Percentiles rank a stretch among this genome's conserved stretches.
Conservation (phyloP, 2,797 vertebrate genomes). For the Lutjanus argentimaculatus region DNA sequence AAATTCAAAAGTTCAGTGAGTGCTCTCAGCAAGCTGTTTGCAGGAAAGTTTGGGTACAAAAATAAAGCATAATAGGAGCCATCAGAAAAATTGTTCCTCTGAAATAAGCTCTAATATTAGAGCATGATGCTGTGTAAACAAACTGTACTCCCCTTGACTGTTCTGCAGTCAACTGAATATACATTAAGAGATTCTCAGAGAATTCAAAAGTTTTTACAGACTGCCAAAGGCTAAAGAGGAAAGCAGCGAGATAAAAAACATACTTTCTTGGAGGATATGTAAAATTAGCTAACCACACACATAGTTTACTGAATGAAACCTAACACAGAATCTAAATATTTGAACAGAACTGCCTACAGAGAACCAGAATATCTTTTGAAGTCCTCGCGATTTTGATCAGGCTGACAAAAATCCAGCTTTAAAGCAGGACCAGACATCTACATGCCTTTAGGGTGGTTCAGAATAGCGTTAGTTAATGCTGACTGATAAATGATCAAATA, state of each 20-base stretch:
- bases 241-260: neutral
- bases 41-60: slow-evolving; percentile 3
- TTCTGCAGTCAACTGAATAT: neutral
- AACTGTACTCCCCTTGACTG: neutral
- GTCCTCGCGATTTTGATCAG: slow-evolving; percentile 35
- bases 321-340: slow-evolving; percentile 17
- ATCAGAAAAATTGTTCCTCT: neutral
- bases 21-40: slow-evolving; percentile 37
- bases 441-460: slow-evolving; percentile 28
- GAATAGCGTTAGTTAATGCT: slow-evolving; percentile 5
- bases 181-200: neutral
- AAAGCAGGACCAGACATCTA: slow-evolving; percentile 14
- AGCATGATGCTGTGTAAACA: neutral
- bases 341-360: slow-evolving; percentile 8
- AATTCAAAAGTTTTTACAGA: neutral
- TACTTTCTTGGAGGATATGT: neutral
- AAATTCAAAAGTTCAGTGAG: slow-evolving; percentile 41
- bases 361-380: slow-evolving; percentile 28
- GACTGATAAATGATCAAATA: slow-evolving; percentile 24
- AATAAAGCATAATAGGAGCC: neutral
- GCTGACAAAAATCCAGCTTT: slow-evolving; percentile 28
- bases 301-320: slow-evolving; percentile 8
- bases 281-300: slow-evolving; percentile 22
- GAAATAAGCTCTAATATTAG: neutral
- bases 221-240: slow-evolving; percentile 1